These are phyloP conservation scores for Ommatoiulus sabulosus DNA, from an alignment of 2,888 invertebrate genomes.

Conservation along the genomic window DNA sequence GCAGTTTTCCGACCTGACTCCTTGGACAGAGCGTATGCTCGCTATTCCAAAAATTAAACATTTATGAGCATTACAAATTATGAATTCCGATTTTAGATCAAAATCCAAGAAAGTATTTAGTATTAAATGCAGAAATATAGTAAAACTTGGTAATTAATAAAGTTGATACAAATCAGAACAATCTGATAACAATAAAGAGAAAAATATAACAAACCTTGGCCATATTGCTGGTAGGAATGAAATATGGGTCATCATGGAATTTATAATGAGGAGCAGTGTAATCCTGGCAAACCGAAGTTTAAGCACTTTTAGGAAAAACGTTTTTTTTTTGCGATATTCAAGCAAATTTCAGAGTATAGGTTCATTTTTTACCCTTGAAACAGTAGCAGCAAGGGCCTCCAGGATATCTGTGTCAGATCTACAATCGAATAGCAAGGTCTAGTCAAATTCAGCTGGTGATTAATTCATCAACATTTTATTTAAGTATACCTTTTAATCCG, in stretches of 20 bases:
- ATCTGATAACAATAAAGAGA: not conserved
- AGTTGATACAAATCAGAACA: too few species aligned
- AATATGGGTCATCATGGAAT: conserved; percentile 91
- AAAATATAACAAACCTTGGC: conserved; percentile 69
- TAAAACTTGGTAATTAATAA: too few species aligned
- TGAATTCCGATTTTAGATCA: not conserved
- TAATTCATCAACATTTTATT: not conserved
- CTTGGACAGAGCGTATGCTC: conserved; percentile 82
- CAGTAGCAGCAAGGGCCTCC: conserved; percentile 69
- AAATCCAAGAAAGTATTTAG: conserved; percentile 47
- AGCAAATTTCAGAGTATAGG: not conserved
- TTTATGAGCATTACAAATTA: not conserved
- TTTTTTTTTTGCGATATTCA: not conserved
- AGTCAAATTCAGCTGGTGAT: not conserved
- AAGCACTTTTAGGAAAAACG: not conserved
- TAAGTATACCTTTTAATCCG: not conserved
- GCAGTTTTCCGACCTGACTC: conserved; percentile 90
- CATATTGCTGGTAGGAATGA: conserved; percentile 80
- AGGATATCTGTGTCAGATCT: conserved; percentile 85
- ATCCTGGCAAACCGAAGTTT: conserved; percentile 75
- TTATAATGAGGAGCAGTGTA: conserved; percentile 89
- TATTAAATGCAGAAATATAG: not conserved
- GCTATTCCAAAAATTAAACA: conserved; percentile 62
- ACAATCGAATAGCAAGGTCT: not conserved
- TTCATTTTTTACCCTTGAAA: conserved; percentile 60